Evolutionary conservation across 2,888 invertebrate species (phyloP), one percentile per base, ranked within the genome.

Genomic region (Aricia artaxerxes): DNA sequence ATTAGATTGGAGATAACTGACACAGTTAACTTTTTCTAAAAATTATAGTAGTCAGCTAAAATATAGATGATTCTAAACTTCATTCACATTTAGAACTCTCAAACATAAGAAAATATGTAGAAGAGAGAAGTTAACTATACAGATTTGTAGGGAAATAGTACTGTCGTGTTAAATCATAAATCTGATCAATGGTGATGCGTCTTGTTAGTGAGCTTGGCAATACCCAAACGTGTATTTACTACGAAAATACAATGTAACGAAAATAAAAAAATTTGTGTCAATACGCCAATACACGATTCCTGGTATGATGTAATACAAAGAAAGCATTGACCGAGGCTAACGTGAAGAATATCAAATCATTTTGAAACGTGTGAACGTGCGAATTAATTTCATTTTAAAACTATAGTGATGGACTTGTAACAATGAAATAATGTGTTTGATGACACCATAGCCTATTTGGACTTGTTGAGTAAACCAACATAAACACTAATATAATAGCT

Each of bases 211-310:
- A 57, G 31, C 16, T 76, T 53, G 49, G 53, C 53, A 57, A 76
- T 53, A 35, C 76, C 76, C 53, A 57, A 76, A 76, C 35, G 53
- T 57, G 31, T 44, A n/a, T n/a, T 44, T 44, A 73, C 40, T 44
- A 16, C 13, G 13, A 38, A 69, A 69, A 69, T 38, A 16, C 73
- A 73, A 73, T 73, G 40, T n/a, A n/a, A n/a, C n/a, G n/a, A n/a
- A n/a, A n/a, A n/a, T n/a, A n/a, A n/a, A n/a, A n/a, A n/a, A n/a
- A n/a, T n/a, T n/a, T n/a, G n/a, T 31, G 72, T 73, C 40, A 44
- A 44, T 44, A 73, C 13, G n/a, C 73, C 40, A 40, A 40, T 72
- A 31, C 40, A 73, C 24, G 7, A n/a, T 73, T 73, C 4, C 13
- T 69, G 31, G 11, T 64, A 35, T 69, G 35, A 69, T 13, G 69